A percentile compares a stretch with the other conserved stretches of the same genome.
Conservation (phyloP, 2,113 vertebrate species). For the Oryzias celebensis region DNA sequence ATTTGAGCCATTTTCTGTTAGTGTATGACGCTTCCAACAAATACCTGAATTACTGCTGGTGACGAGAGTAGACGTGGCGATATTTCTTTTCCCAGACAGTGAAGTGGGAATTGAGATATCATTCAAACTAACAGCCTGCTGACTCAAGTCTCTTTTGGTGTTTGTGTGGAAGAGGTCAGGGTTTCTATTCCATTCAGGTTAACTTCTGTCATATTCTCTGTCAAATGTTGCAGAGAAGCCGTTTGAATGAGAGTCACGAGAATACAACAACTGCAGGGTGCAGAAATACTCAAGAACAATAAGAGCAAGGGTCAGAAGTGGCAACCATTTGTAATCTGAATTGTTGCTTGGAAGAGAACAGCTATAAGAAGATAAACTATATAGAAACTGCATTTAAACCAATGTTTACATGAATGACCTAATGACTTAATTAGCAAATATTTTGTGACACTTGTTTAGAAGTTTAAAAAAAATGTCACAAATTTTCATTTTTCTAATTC, state of each 20-base stretch:
- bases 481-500: too few species aligned
- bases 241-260: constrained; percentile 44
- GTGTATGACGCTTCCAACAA: constrained; percentile 45
- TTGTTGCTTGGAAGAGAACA: constrained; percentile 1
- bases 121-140: constrained; percentile 73
- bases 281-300: constrained; percentile 17
- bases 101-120: constrained; percentile 76
- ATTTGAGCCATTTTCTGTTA: constrained; percentile 44
- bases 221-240: constrained; percentile 32
- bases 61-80: constrained; percentile 58
- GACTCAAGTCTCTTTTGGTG: constrained; percentile 71
- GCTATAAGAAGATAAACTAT: background rate
- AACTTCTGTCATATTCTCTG: constrained; percentile 56
- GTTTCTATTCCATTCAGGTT: constrained; percentile 68
- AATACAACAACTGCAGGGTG: constrained; percentile 36
- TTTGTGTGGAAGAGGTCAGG: constrained; percentile 71
- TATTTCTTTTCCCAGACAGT: constrained; percentile 70
- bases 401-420: constrained; percentile 12
- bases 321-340: background rate
- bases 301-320: constrained; percentile 19
- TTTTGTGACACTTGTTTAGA: background rate
- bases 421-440: background rate
- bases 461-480: too few species aligned
- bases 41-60: constrained; percentile 66
- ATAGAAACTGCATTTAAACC: background rate